Evolutionary conservation across 2,797 vertebrate genomes (phyloP).

Genomic region (Pelodytes ibericus): DNA sequence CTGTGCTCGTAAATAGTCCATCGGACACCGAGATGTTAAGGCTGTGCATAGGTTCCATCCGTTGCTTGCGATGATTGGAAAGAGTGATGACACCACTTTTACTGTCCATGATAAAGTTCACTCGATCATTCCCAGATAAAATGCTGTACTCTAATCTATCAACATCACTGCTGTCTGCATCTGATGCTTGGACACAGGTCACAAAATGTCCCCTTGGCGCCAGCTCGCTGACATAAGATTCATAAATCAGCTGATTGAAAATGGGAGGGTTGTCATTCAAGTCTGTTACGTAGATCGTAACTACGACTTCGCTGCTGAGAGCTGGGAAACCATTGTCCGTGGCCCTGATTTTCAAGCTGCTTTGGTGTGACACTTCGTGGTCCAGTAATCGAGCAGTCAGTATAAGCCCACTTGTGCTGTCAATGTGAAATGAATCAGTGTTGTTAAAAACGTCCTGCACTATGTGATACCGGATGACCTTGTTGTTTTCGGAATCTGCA

Average conservation of each 20-base stretch:
- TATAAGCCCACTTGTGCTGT: slow-evolving; percentile 92
- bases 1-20: slow-evolving; percentile 92
- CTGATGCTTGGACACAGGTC: slow-evolving; percentile 93
- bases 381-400: slow-evolving; percentile 92
- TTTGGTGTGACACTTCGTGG: slow-evolving; percentile 85
- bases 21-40: slow-evolving; percentile 96
- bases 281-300: slow-evolving; percentile 86
- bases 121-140: slow-evolving; percentile 91
- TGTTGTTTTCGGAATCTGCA: slow-evolving; percentile 90
- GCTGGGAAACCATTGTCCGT: slow-evolving; percentile 93
- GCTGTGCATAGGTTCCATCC: slow-evolving; percentile 88
- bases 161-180: slow-evolving; percentile 90
- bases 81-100: slow-evolving; percentile 85
- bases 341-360: slow-evolving; percentile 86
- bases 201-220: slow-evolving; percentile 93
- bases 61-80: slow-evolving; percentile 86
- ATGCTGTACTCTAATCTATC: slow-evolving; percentile 91
- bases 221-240: slow-evolving; percentile 91
- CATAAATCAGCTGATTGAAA: slow-evolving; percentile 95
- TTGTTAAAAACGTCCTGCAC: slow-evolving; percentile 89
- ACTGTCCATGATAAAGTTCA: slow-evolving; percentile 88
- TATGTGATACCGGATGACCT: slow-evolving; percentile 88
- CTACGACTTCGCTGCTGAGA: slow-evolving; percentile 86
- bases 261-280: slow-evolving; percentile 94
- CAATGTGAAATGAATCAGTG: slow-evolving; percentile 96